Evolutionary conservation across 30 jellyfish, hydroid and myxozoan genomes (phyloP), one percentile per base, ranked within the genome.

Genomic region (Mastigias papua): DNA sequence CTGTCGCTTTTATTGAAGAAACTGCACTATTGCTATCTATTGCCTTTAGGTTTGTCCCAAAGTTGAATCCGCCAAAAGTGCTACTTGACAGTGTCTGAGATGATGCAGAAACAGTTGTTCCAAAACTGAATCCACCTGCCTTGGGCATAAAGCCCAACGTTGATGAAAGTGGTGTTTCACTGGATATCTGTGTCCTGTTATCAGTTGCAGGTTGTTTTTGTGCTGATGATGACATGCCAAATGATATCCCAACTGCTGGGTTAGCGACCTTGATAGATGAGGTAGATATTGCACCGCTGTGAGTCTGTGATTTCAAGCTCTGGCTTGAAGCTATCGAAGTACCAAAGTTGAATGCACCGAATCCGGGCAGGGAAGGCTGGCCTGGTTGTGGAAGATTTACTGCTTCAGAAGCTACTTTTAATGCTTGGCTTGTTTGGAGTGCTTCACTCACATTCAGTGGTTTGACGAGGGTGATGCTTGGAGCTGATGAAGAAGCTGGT

Each of bases 111-210:
- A 30, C 20, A 19, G 21, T 63, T 63, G 74, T 20, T 26, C 80
- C 89, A 48, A 78, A 78, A 34, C 34, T 46, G 65, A 80, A 80
- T 19, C 90, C 90, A 34, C 81, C 81, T 3, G 34, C 8, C 19
- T 48, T 80, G 58, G 72, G 13, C 31, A 49, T 19, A 5, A 25
- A 13, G n/a, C 22, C 19, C 5, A 29, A 35, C 6, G 35, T 2
- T 28, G 71, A 73, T 3, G 77, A 29, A 54, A 3, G 9, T 54
- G 23, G 6, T 54, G 67, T 21, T 6, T 26, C 28, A 65, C 54
- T 17, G 6, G 90, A 16, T 16, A 68, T 2, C 26, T 29, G 71
- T 2, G 28, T 11, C 11, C 74, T 22, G 16, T 2, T 64, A 4
- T 74, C 82, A 34, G 64, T 37, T 20, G 64, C 57, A 1, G 68